phyloP scores from a whole-genome alignment of 2,797 vertebrate species.

The Coccyzus lansbergi region DNA sequence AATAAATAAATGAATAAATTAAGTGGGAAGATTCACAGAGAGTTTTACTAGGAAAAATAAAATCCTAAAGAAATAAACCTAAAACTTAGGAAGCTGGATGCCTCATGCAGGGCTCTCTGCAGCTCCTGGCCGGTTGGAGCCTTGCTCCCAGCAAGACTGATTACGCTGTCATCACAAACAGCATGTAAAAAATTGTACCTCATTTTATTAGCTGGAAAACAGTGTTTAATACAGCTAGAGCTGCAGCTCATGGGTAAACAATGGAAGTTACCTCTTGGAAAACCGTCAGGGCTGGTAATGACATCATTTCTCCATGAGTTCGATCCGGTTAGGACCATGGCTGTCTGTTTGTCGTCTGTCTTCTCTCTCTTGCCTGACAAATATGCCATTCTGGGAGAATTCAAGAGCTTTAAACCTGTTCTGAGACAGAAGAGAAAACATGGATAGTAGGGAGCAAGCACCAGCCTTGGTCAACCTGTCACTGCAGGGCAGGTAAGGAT shows the following conservation, averaged over 20 bases:
- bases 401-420: neutral
- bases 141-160: conserved; percentile 31
- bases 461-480: neutral
- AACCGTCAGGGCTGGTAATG: neutral
- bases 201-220: conserved; percentile 55
- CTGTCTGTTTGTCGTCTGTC: conserved; percentile 14
- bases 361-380: neutral
- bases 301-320: conserved; percentile 34
- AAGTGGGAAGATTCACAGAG: neutral
- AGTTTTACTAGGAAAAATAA: neutral
- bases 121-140: neutral
- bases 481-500: neutral
- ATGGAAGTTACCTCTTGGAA: conserved; percentile 57
- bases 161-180: conserved; percentile 55
- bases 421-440: neutral
- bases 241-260: conserved; percentile 1
- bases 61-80: neutral
- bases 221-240: conserved; percentile 52
- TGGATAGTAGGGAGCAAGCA: neutral
- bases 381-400: neutral
- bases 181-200: conserved; percentile 49
- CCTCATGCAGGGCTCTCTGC: neutral
- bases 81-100: neutral
- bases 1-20: conserved; percentile 57
- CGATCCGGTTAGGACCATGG: neutral